Conservation (phyloP, 2,113 vertebrate species). For the Danio rerio region GRCz12tu NC_133184.1:10201501-10202000, state of each 20-base stretch:
- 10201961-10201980: background rate
- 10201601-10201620: slow-evolving; percentile 80
- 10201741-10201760: slow-evolving; percentile 78
- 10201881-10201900: slow-evolving; percentile 2
- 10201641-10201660: slow-evolving; percentile 92
- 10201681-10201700: slow-evolving; percentile 89
- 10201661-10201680: slow-evolving; percentile 97
- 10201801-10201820: background rate
- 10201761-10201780: slow-evolving; percentile 69
- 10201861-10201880: background rate
- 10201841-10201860: background rate
- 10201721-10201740: slow-evolving; percentile 90
- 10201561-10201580: slow-evolving; percentile 68
- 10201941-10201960: slow-evolving; percentile 24
- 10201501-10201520: slow-evolving; percentile 22
- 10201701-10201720: slow-evolving; percentile 93
- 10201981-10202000: slow-evolving; percentile 44
- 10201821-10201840: background rate
- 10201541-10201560: slow-evolving; percentile 74
- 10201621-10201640: slow-evolving; percentile 84
- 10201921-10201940: slow-evolving; percentile 41
- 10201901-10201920: background rate
- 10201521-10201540: slow-evolving; percentile 75
- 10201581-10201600: slow-evolving; percentile 76
- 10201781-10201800: slow-evolving; percentile 51